Evolutionary conservation across 1,140 invertebrate genomes (phyloP).

Genomic region (Drosophila parabipectinata): DNA sequence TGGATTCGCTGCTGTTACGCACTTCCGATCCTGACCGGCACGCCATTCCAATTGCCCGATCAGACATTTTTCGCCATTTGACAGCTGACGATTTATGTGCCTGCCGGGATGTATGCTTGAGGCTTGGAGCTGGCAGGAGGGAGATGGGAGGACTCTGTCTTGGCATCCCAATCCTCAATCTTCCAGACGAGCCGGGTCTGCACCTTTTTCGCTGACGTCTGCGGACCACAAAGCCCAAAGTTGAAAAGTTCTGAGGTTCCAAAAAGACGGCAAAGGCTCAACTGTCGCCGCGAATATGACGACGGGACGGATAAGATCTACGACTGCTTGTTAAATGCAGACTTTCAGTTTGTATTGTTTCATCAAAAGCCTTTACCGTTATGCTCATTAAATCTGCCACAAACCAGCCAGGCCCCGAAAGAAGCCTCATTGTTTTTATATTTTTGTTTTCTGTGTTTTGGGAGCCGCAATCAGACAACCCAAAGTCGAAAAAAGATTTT

Average conservation of each 20-base stretch:
- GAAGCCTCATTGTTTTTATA: slow-evolving; percentile 57
- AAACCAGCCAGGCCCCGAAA: slow-evolving; percentile 21
- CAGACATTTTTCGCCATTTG: slow-evolving; percentile 76
- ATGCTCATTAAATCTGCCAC: slow-evolving; percentile 81
- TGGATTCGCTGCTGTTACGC: slow-evolving; percentile 61
- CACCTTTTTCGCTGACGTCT: slow-evolving; percentile 43
- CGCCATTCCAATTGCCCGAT: slow-evolving; percentile 44
- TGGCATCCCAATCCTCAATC: slow-evolving; percentile 1
- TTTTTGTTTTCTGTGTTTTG: neutral
- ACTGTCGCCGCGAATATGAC: slow-evolving; percentile 74
- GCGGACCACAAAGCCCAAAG: neutral
- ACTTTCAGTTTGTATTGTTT: slow-evolving; percentile 69
- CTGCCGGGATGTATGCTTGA: slow-evolving; percentile 36
- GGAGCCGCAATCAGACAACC: slow-evolving; percentile 55
- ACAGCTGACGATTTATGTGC: slow-evolving; percentile 83
- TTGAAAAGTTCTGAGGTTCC: slow-evolving; percentile 1
- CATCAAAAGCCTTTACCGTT: slow-evolving; percentile 81
- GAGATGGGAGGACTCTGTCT: slow-evolving; percentile 12
- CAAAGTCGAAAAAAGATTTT: slow-evolving; percentile 40
- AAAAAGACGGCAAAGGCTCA: slow-evolving; percentile 20
- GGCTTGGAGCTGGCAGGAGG: neutral
- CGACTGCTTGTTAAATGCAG: slow-evolving; percentile 73
- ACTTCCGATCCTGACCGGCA: slow-evolving; percentile 74
- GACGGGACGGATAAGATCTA: slow-evolving; percentile 76
- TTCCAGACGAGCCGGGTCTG: slow-evolving; percentile 46